Evolutionary conservation across 2,113 vertebrate genomes (phyloP).

Genomic region (Bubo bubo): DNA sequence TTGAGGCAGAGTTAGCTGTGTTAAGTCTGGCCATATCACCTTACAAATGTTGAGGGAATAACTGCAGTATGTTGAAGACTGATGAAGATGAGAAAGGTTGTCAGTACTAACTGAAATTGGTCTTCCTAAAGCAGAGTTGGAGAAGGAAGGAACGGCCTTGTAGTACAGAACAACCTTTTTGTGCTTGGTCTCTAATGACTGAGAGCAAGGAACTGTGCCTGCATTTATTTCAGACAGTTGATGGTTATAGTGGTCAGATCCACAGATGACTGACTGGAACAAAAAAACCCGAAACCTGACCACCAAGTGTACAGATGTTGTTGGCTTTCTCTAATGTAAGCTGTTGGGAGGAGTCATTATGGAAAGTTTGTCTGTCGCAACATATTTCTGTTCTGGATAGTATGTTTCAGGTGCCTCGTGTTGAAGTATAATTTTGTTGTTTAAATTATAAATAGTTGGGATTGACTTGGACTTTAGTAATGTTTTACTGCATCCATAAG

Average conservation of each 20-base stretch:
- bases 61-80: neutral
- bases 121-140: neutral
- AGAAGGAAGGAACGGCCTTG: neutral
- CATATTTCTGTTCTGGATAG: neutral
- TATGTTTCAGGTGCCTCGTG: neutral
- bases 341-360: neutral
- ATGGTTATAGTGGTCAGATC: neutral
- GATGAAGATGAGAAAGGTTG: neutral
- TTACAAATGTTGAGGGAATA: neutral
- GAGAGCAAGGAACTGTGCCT: neutral
- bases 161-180: neutral
- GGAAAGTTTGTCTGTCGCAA: neutral
- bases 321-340: neutral
- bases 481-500: neutral
- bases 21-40: neutral
- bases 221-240: neutral
- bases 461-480: neutral
- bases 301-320: neutral
- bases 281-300: neutral
- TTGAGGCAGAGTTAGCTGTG: neutral
- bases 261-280: neutral
- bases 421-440: neutral
- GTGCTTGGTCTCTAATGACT: neutral
- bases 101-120: neutral
- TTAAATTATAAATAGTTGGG: neutral